These are phyloP conservation scores for Nymphalis io DNA, from an alignment of 1,140 invertebrate species.

Conservation along the genomic window DNA sequence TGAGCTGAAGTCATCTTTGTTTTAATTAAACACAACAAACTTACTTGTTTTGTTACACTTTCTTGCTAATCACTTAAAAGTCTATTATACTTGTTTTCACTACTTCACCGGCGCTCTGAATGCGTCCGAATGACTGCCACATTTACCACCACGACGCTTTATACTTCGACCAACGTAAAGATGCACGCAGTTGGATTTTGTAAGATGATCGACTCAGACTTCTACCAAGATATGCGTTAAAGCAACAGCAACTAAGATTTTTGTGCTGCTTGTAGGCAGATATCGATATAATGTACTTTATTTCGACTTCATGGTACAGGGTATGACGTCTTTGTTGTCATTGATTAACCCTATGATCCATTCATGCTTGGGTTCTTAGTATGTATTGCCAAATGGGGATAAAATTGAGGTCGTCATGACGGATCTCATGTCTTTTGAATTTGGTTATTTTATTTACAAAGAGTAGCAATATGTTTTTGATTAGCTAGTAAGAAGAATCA, in stretches of 20 bases:
- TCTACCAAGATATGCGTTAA: constrained; percentile 55
- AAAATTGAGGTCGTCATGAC: constrained; percentile 61
- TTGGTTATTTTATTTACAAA: not conserved
- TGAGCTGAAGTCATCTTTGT: not conserved
- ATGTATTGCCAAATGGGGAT: constrained; percentile 67
- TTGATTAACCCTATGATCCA: constrained; percentile 73
- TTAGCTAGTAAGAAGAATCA: not conserved
- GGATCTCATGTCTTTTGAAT: constrained; percentile 49
- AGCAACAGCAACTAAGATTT: constrained; percentile 30
- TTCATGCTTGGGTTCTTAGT: constrained; percentile 63
- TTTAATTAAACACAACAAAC: constrained; percentile 48
- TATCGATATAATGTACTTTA: constrained; percentile 15
- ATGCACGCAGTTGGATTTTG: constrained; percentile 73
- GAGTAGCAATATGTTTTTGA: not conserved
- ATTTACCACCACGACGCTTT: constrained; percentile 70
- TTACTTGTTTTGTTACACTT: constrained; percentile 66
- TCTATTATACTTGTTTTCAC: constrained; percentile 55
- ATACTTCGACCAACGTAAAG: constrained; percentile 76
- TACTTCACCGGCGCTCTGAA: constrained; percentile 71
- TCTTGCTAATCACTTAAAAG: constrained; percentile 59
- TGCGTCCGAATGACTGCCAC: constrained; percentile 72
- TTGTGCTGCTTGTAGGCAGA: constrained; percentile 21
- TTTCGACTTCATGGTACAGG: constrained; percentile 53
- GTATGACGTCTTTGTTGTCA: constrained; percentile 60
- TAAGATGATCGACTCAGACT: constrained; percentile 67